These are phyloP conservation scores for Pseudeuparius sepicola DNA, from an alignment of 2,888 invertebrate genomes.

Conservation along the genomic window DNA sequence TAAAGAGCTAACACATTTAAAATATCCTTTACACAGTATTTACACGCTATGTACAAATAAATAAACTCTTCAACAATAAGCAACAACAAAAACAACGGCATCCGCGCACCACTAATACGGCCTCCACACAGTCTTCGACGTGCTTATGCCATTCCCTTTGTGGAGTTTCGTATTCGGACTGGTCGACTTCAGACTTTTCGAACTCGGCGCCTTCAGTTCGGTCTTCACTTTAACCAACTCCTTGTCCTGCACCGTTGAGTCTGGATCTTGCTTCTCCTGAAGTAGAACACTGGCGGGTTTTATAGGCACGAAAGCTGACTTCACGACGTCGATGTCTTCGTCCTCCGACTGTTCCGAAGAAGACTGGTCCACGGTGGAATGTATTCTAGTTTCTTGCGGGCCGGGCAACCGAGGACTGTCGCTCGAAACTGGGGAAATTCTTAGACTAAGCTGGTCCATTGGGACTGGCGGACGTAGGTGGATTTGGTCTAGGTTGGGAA, in stretches of 20 bases:
- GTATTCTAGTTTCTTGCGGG: slow-evolving; percentile 48
- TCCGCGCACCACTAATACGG: slow-evolving; percentile 53
- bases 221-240: slow-evolving; percentile 35
- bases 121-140: slow-evolving; percentile 63
- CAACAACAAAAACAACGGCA: slow-evolving; percentile 16
- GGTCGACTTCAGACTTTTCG: slow-evolving; percentile 43
- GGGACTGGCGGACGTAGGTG: slow-evolving; percentile 28
- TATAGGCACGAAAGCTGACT: slow-evolving; percentile 63
- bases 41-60: slow-evolving; percentile 25
- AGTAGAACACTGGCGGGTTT: slow-evolving; percentile 48
- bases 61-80: slow-evolving; percentile 21
- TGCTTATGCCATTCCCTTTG: slow-evolving; percentile 37
- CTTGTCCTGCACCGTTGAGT: slow-evolving; percentile 48
- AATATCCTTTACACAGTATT: slow-evolving; percentile 22
- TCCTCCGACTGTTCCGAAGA: slow-evolving; percentile 57
- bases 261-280: slow-evolving; percentile 45
- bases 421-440: slow-evolving; percentile 48
- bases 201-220: slow-evolving; percentile 53
- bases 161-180: slow-evolving; percentile 47
- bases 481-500: slow-evolving; percentile 31
- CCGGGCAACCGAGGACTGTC: slow-evolving; percentile 39
- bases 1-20: slow-evolving; percentile 29
- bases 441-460: slow-evolving; percentile 34
- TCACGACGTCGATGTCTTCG: slow-evolving; percentile 65
- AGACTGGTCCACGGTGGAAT: slow-evolving; percentile 46